Conservation (phyloP, 2,797 vertebrate species). For the Gephyroberyx darwinii region DNA sequence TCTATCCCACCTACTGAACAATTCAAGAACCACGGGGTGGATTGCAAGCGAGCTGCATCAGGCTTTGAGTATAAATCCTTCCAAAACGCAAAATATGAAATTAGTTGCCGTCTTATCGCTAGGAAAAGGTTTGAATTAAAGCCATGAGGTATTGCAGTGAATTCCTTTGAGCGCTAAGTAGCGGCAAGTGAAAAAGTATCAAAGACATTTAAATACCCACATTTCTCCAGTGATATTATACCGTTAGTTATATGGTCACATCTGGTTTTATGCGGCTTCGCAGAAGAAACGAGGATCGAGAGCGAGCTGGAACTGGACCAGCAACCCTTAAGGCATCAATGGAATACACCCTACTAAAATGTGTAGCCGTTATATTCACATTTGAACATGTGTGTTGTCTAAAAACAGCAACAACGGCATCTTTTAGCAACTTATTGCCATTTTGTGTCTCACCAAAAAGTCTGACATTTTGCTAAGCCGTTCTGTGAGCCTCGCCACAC, state of each 20-base stretch:
- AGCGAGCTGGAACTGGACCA: slow-evolving; percentile 10
- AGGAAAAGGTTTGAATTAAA: not conserved
- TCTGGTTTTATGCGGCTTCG: not conserved
- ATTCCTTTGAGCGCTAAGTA: too few relatives aligned
- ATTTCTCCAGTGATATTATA: not conserved
- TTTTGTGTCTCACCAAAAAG: not conserved
- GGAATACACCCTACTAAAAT: not conserved
- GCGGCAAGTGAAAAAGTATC: slow-evolving; percentile 1
- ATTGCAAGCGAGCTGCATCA: slow-evolving; percentile 10
- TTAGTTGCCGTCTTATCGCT: slow-evolving; percentile 10
- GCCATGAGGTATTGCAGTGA: not conserved
- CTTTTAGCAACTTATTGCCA: not conserved
- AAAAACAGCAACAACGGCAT: slow-evolving; percentile 5
- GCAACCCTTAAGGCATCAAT: not conserved
- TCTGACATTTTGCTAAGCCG: slow-evolving; percentile 20
- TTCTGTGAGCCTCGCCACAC: slow-evolving; percentile 7
- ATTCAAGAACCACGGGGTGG: slow-evolving; percentile 8
- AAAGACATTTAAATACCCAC: not conserved
- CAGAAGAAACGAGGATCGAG: too few relatives aligned
- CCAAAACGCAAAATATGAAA: slow-evolving; percentile 5
- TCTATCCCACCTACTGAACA: slow-evolving; percentile 1
- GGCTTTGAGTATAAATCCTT: slow-evolving; percentile 6
- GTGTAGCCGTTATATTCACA: not conserved
- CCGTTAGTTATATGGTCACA: not conserved
- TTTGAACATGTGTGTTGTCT: not conserved